Conservation (phyloP, 1,140 invertebrate species). For the Bombus sibiricus region DNA sequence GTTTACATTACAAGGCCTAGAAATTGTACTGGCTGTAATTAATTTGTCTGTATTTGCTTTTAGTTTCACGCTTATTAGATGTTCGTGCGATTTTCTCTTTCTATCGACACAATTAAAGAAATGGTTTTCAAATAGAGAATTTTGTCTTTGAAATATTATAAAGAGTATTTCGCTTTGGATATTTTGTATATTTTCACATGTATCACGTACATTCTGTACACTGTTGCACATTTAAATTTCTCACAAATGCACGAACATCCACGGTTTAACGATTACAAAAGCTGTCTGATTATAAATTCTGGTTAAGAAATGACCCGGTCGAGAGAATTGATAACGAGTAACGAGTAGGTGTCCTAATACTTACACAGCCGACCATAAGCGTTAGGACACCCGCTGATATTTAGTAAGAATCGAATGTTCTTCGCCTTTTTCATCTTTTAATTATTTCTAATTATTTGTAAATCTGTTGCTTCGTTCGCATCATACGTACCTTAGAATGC, state of each 20-base stretch:
- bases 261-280: background rate
- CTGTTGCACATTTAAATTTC: too few species aligned
- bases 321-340: too few species aligned
- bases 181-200: background rate
- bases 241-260: background rate
- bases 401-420: too few species aligned
- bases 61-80: background rate
- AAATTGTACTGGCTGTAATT: background rate
- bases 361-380: too few species aligned
- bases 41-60: background rate
- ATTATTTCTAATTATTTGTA: too few species aligned
- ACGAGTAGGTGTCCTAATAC: too few species aligned
- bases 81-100: background rate
- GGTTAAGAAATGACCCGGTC: too few species aligned
- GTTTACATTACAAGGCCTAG: background rate
- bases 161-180: background rate
- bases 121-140: background rate
- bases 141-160: background rate
- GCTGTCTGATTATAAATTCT: too few species aligned
- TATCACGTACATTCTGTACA: background rate
- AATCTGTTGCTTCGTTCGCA: too few species aligned
- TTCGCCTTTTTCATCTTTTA: too few species aligned
- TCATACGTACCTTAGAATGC: too few species aligned
- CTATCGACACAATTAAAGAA: background rate
- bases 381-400: too few species aligned